Evolutionary conservation across 2,113 vertebrate genomes (phyloP).

Genomic region (Podocnemis expansa): DNA sequence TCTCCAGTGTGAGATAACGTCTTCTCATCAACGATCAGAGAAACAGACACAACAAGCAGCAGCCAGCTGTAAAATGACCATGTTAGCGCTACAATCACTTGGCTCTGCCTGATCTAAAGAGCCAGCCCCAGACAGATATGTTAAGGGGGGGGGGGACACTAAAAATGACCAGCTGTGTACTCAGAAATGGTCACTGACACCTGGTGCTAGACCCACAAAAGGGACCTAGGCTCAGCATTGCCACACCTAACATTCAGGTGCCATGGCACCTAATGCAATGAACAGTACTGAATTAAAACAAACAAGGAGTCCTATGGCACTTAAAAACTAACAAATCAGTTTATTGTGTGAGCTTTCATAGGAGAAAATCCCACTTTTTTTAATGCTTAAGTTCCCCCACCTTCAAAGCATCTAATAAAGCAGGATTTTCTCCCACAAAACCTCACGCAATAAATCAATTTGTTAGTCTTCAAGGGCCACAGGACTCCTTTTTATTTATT

Average conservation of each 20-base stretch:
- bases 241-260: rapidly evolving
- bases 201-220: background rate
- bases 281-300: background rate
- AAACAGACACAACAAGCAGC: conserved; percentile 53
- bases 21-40: conserved; percentile 61
- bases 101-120: conserved; percentile 64
- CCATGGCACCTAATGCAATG: background rate
- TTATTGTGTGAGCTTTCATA: too few species aligned
- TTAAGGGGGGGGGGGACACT: too few species aligned
- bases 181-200: conserved; percentile 25
- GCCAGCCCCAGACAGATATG: conserved; percentile 20
- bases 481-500: too few species aligned
- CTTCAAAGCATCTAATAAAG: too few species aligned
- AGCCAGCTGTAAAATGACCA: conserved; percentile 66
- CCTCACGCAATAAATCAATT: too few species aligned
- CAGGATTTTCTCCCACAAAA: too few species aligned
- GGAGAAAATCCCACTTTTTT: too few species aligned
- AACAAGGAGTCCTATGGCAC: too few species aligned
- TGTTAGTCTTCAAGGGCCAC: too few species aligned
- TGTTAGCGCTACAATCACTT: conserved; percentile 52
- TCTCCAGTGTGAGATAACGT: conserved; percentile 68
- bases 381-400: too few species aligned
- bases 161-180: background rate
- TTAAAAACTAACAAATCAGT: too few species aligned
- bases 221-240: background rate